These are phyloP conservation scores for Cenopis cana DNA, from an alignment of 2,888 invertebrate genomes.

Conservation along the genomic window DNA sequence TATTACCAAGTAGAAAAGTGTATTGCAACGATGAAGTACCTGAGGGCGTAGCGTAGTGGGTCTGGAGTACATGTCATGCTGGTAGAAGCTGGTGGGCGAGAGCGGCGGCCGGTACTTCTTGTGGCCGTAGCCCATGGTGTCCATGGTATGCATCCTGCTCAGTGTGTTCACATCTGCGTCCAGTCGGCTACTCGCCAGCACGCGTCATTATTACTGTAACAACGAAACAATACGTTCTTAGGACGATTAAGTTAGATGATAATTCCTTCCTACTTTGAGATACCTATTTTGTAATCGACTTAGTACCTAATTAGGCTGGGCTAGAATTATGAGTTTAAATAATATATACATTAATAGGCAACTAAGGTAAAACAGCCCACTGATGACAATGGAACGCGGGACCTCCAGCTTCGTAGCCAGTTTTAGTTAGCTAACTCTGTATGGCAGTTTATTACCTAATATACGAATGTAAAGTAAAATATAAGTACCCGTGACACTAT, in stretches of 20 bases:
- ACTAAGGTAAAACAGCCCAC: no score
- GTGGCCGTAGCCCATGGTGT: constrained; percentile 87
- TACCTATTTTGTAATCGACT: background rate
- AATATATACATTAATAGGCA: no score
- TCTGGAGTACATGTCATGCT: constrained; percentile 82
- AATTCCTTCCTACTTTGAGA: background rate
- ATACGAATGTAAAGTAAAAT: background rate
- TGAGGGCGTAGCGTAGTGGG: constrained; percentile 81
- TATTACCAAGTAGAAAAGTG: background rate
- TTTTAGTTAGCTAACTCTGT: no score
- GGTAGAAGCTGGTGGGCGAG: constrained; percentile 86
- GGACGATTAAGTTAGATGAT: background rate
- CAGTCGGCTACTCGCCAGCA: constrained; percentile 21
- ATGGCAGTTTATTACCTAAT: background rate
- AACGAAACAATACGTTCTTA: constrained; percentile 1
- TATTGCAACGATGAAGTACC: constrained; percentile 58
- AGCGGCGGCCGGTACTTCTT: constrained; percentile 87
- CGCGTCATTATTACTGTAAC: constrained; percentile 41
- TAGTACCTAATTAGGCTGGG: background rate
- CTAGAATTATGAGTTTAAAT: no score
- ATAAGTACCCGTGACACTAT: background rate
- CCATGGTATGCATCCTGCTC: constrained; percentile 82
- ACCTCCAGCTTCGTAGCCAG: no score
- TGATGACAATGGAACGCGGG: no score
- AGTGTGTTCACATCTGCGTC: constrained; percentile 47